A percentile compares a stretch with the other conserved stretches of the same genome.
Conservation (phyloP, 2,888 invertebrate genomes). For the Venusia cambrica region DNA sequence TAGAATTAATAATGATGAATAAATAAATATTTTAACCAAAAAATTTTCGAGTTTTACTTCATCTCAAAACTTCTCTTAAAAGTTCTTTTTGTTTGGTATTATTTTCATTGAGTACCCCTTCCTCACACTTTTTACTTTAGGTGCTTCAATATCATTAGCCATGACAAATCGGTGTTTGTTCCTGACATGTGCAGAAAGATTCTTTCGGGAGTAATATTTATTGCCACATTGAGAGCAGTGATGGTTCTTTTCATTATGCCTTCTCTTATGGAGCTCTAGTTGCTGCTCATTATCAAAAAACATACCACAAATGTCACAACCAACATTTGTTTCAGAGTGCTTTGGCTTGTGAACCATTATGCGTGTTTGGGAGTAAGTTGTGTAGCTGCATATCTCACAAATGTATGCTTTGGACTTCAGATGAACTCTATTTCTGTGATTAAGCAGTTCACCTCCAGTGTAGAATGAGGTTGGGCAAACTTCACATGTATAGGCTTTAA, state of each 20-base stretch:
- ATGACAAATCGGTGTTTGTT: no score
- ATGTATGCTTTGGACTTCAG: slow-evolving; percentile 4
- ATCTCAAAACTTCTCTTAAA: no score
- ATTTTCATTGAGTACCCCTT: no score
- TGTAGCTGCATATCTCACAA: slow-evolving; percentile 53
- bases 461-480: slow-evolving; percentile 54
- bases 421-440: slow-evolving; percentile 49
- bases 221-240: slow-evolving; percentile 50
- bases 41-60: no score
- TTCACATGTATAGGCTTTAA: slow-evolving; percentile 56
- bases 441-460: slow-evolving; percentile 51
- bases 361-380: slow-evolving; percentile 16
- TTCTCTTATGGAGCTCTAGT: slow-evolving; percentile 44
- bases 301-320: slow-evolving; percentile 53
- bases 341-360: slow-evolving; percentile 45
- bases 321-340: slow-evolving; percentile 46
- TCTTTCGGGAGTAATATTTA: slow-evolving; percentile 40
- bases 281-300: slow-evolving; percentile 48
- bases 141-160: no score
- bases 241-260: slow-evolving; percentile 51
- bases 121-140: no score
- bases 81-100: no score
- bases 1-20: no score
- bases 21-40: no score
- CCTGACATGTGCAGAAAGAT: slow-evolving; percentile 24